A percentile compares a stretch with the other conserved stretches of the same genome.
Evolutionary conservation across 2,797 vertebrate species (phyloP).

Genomic region (Enteromius unitaeniatus): DNA sequence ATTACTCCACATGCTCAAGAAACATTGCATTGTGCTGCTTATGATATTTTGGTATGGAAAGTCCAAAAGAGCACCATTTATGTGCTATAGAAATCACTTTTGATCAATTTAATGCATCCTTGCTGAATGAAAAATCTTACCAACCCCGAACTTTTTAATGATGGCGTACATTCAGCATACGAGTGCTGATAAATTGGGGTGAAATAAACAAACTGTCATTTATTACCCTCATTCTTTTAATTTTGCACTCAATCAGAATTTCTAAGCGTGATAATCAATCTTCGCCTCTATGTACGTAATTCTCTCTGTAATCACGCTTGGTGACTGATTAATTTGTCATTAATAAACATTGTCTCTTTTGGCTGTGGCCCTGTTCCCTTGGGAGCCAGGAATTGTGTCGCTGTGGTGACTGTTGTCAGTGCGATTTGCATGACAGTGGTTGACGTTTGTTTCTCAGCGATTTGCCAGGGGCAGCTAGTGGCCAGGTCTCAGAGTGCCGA

Average conservation of each 20-base stretch:
- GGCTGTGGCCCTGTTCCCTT: constrained; percentile 47
- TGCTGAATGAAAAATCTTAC: not conserved
- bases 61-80: not conserved
- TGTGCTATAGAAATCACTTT: not conserved
- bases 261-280: constrained; percentile 32
- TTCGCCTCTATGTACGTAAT: not conserved
- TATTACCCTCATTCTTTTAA: constrained; percentile 8
- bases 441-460: constrained; percentile 60
- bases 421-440: constrained; percentile 62
- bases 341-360: constrained; percentile 60
- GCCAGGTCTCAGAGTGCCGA: constrained; percentile 58
- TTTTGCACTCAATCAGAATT: constrained; percentile 18
- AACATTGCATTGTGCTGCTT: constrained; percentile 6
- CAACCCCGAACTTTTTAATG: not conserved
- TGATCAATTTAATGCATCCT: not conserved
- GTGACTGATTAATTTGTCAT: constrained; percentile 62
- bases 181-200: not conserved
- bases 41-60: not conserved
- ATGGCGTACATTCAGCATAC: not conserved
- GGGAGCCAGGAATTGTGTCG: constrained; percentile 58
- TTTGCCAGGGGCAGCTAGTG: constrained; percentile 58
- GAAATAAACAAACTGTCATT: constrained; percentile 15
- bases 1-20: not conserved
- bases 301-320: constrained; percentile 21
- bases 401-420: constrained; percentile 60